A percentile compares a stretch with the other conserved stretches of the same genome.
phyloP scores from a whole-genome alignment of 2,797 vertebrate species.

The Bradypus variegatus region DNA sequence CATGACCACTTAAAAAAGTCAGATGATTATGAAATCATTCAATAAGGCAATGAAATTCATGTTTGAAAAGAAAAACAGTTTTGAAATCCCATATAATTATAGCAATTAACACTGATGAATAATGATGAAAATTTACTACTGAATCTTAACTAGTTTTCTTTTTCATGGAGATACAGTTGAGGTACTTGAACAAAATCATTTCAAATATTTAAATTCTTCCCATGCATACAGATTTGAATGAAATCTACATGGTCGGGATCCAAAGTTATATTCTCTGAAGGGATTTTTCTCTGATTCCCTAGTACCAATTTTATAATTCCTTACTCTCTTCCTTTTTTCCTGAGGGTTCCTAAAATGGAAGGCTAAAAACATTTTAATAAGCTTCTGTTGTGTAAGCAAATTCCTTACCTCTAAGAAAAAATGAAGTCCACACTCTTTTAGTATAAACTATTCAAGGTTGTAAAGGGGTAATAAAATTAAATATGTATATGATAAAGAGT shows the following conservation, averaged over 20 bases:
- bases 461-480: background rate
- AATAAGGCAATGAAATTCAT: background rate
- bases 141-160: background rate
- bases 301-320: background rate
- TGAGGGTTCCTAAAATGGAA: background rate
- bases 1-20: background rate
- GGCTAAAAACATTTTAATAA: background rate
- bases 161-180: background rate
- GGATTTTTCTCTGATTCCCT: background rate
- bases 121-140: background rate
- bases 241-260: background rate
- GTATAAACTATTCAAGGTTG: background rate
- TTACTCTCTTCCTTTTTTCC: background rate
- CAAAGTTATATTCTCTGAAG: background rate
- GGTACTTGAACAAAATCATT: background rate
- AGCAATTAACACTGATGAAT: background rate
- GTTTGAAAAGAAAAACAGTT: slow-evolving; percentile 7
- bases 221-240: background rate
- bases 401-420: background rate
- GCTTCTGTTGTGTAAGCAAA: background rate
- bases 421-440: background rate
- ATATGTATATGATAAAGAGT: background rate
- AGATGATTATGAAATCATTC: background rate
- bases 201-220: background rate
- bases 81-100: background rate